phyloP scores from a whole-genome alignment of 2,888 invertebrate species.

The Stenotaenia linearis region DNA sequence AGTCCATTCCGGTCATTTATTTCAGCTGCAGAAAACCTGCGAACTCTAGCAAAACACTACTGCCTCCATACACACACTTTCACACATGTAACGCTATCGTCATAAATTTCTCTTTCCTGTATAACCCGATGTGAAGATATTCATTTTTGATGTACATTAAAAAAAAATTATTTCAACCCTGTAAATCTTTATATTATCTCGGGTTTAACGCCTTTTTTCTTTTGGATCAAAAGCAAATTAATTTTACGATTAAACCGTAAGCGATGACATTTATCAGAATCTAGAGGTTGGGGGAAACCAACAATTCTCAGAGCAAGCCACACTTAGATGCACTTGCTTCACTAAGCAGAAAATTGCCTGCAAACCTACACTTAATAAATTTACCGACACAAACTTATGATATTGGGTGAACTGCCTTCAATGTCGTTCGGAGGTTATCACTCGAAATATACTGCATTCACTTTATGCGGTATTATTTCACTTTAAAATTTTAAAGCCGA shows the following conservation, averaged over 20 bases:
- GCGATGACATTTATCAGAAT: neutral
- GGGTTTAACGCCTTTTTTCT: neutral
- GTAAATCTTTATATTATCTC: neutral
- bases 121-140: neutral
- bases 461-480: too few species aligned
- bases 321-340: neutral
- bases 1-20: neutral
- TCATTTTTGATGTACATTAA: neutral
- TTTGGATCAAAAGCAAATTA: neutral
- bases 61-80: neutral
- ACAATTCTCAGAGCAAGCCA: neutral
- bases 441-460: neutral
- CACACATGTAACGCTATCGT: neutral
- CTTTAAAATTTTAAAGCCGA: too few species aligned
- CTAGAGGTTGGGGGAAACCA: neutral
- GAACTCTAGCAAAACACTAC: conserved; percentile 2
- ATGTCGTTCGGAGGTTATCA: neutral
- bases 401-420: neutral
- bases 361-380: neutral
- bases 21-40: conserved; percentile 9
- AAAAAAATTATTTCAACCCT: neutral
- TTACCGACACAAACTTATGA: neutral
- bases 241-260: neutral
- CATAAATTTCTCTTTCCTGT: neutral
- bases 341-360: conserved; percentile 9